These are phyloP conservation scores for Dreissena polymorpha DNA, from an alignment of 1,140 invertebrate genomes.

Conservation along the genomic window DNA sequence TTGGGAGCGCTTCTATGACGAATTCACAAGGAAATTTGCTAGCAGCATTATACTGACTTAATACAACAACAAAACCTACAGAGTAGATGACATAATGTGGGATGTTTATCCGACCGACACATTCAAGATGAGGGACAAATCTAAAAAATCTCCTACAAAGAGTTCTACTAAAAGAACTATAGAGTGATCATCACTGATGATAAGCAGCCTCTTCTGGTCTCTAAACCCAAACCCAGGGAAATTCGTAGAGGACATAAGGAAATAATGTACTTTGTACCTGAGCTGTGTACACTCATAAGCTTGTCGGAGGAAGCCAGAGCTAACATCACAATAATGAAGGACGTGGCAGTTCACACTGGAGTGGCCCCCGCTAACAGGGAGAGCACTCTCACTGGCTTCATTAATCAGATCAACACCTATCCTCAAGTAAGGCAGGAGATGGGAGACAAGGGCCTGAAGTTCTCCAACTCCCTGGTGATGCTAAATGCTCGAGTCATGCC, in stretches of 20 bases:
- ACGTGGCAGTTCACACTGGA: constrained; percentile 84
- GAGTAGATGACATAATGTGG: constrained; percentile 93
- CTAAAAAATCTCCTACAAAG: background rate
- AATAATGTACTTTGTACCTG: background rate
- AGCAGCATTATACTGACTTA: too few relatives aligned
- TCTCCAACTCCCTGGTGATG: background rate
- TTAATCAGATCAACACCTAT: constrained; percentile 84
- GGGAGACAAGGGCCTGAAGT: background rate
- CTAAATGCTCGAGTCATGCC: background rate
- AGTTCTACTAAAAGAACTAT: background rate
- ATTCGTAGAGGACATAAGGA: background rate
- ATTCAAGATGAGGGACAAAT: background rate
- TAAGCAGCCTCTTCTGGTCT: background rate
- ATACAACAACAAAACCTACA: constrained; percentile 94
- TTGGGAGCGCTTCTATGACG: too few relatives aligned
- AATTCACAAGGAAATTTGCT: too few relatives aligned
- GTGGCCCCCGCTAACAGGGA: constrained; percentile 85
- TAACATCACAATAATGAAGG: constrained; percentile 77
- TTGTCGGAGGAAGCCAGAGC: constrained; percentile 73
- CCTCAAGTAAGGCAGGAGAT: background rate
- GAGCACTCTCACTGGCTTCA: constrained; percentile 70
- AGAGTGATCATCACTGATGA: background rate
- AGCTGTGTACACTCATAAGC: constrained; percentile 60
- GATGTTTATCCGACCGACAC: constrained; percentile 83
- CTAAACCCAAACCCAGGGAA: background rate